Conservation (phyloP, 2,888 invertebrate species). For the Netelia virgata region DNA sequence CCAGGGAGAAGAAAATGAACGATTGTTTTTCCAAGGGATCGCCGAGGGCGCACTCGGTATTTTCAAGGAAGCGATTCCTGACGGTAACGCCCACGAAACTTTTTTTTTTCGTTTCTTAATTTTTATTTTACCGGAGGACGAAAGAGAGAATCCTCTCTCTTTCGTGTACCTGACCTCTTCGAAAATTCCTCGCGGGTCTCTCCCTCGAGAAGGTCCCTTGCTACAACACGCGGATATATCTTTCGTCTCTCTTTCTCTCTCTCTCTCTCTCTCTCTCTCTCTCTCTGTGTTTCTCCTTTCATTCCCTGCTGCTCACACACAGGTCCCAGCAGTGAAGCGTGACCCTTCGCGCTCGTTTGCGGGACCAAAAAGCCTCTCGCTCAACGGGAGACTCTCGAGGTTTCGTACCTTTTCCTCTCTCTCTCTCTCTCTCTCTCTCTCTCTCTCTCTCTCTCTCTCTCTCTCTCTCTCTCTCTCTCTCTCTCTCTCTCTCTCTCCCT, state of each 20-base stretch:
- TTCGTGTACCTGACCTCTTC: conserved; percentile 62
- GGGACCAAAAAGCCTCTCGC: conserved; percentile 49
- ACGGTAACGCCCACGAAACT: conserved; percentile 36
- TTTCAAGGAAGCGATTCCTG: conserved; percentile 40
- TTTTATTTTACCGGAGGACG: conserved; percentile 3
- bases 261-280: conserved; percentile 21
- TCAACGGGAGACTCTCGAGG: conserved; percentile 34
- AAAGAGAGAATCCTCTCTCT: conserved; percentile 42
- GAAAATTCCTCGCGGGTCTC: conserved; percentile 65
- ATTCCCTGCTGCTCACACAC: conserved; percentile 23
- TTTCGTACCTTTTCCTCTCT: conserved; percentile 42
- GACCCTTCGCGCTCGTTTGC: conserved; percentile 53
- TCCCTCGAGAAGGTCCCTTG: conserved; percentile 30
- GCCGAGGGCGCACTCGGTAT: conserved; percentile 10
- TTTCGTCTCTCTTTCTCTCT: neutral
- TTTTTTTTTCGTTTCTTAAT: conserved; percentile 21
- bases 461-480: too few relatives aligned
- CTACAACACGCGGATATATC: conserved; percentile 45
- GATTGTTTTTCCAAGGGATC: conserved; percentile 50
- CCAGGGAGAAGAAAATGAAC: conserved; percentile 23
- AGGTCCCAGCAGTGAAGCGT: conserved; percentile 52
- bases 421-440: too few relatives aligned
- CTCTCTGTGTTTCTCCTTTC: conserved; percentile 50
- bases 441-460: too few relatives aligned
- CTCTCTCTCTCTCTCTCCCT: too few relatives aligned